phyloP scores from a whole-genome alignment of 2,113 vertebrate genomes.

The Physeter macrocephalus region DNA sequence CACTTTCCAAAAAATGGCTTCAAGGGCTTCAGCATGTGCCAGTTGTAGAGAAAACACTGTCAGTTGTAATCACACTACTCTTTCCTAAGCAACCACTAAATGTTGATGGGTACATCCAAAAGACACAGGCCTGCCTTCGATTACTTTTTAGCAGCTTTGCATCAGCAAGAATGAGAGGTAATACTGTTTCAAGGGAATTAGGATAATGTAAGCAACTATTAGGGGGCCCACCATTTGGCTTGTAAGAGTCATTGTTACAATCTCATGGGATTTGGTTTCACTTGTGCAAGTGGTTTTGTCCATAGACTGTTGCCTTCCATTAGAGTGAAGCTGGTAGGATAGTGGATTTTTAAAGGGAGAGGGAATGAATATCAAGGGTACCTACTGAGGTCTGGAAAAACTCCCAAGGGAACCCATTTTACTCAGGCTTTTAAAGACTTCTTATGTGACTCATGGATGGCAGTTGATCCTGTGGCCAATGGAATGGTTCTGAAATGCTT shows the following conservation, averaged over 20 bases:
- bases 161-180: background rate
- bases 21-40: background rate
- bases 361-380: background rate
- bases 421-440: background rate
- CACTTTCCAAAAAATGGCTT: background rate
- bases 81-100: slow-evolving; percentile 1
- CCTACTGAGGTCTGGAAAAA: background rate
- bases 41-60: background rate
- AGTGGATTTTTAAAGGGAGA: background rate
- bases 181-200: background rate
- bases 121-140: background rate
- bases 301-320: background rate
- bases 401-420: background rate
- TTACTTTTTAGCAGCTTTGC: background rate
- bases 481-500: slow-evolving; percentile 8
- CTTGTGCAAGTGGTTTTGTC: background rate
- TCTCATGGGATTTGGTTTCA: background rate
- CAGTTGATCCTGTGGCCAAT: background rate
- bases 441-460: background rate
- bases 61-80: background rate
- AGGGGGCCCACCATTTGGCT: background rate
- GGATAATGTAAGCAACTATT: slow-evolving; percentile 8
- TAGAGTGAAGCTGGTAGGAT: background rate
- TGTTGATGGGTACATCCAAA: background rate
- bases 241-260: background rate